Conservation (phyloP, 2,888 invertebrate species). For the Ochropacha duplaris region DNA sequence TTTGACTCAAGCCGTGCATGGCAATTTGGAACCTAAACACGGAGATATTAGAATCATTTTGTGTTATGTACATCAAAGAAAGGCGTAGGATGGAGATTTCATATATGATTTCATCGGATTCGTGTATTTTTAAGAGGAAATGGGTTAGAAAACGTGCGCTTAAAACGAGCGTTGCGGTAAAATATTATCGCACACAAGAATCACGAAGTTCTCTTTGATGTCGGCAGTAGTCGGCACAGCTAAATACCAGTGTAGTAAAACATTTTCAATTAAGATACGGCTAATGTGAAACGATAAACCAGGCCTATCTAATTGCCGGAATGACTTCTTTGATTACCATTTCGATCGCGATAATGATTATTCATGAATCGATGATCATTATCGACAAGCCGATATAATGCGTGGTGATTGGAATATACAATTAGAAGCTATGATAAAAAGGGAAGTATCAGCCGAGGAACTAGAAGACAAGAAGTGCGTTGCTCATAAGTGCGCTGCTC, state of each 20-base stretch:
- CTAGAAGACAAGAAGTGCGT: neutral
- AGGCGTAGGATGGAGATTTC: constrained; percentile 25
- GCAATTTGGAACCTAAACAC: constrained; percentile 13
- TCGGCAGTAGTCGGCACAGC: neutral
- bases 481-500: too few relatives aligned
- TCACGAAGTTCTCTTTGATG: neutral
- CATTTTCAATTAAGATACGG: constrained; percentile 24
- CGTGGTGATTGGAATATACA: neutral
- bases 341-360: constrained; percentile 22
- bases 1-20: constrained; percentile 8
- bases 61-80: neutral
- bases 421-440: neutral
- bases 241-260: constrained; percentile 6
- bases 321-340: constrained; percentile 22
- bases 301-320: constrained; percentile 17
- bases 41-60: constrained; percentile 19
- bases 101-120: constrained; percentile 28
- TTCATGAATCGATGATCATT: constrained; percentile 14
- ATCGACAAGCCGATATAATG: constrained; percentile 13
- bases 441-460: neutral
- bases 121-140: constrained; percentile 34
- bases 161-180: constrained; percentile 12
- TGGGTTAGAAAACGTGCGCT: constrained; percentile 35
- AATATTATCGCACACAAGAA: constrained; percentile 4
- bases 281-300: constrained; percentile 19